Percentiles rank a stretch among this genome's conserved stretches.
Evolutionary conservation across 2,888 invertebrate species (phyloP).

Genomic region (Scaptomyza polygonia): DNA sequence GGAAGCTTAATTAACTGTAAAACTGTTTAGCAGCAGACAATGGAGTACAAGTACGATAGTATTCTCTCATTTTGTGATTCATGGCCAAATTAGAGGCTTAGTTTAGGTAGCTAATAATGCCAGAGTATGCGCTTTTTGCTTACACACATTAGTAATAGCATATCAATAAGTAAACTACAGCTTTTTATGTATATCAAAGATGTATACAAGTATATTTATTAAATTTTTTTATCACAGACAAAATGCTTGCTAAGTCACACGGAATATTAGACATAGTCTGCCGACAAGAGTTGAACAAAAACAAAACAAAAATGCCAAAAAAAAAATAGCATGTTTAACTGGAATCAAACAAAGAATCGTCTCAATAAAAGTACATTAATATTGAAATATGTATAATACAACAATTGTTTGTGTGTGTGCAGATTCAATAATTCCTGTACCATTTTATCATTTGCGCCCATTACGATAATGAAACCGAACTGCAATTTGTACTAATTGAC

Average conservation of each 20-base stretch:
- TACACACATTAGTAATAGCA: slow-evolving; percentile 28
- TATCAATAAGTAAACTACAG: slow-evolving; percentile 44
- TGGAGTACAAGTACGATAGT: slow-evolving; percentile 10
- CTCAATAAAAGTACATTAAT: slow-evolving; percentile 36
- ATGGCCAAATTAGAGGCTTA: slow-evolving; percentile 60
- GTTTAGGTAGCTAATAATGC: slow-evolving; percentile 35
- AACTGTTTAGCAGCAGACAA: slow-evolving; percentile 2
- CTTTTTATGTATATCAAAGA: slow-evolving; percentile 3
- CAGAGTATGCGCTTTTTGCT: slow-evolving; percentile 30
- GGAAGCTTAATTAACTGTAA: slow-evolving; percentile 46
- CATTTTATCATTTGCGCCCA: slow-evolving; percentile 41
- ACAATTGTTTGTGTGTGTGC: slow-evolving; percentile 27
- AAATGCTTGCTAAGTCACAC: slow-evolving; percentile 73
- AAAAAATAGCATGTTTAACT: slow-evolving; percentile 44
- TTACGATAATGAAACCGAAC: slow-evolving; percentile 11
- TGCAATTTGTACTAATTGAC: slow-evolving; percentile 36
- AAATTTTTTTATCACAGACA: slow-evolving; percentile 74
- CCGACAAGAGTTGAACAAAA: slow-evolving; percentile 47
- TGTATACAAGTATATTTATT: slow-evolving; percentile 56
- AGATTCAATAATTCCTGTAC: slow-evolving; percentile 77
- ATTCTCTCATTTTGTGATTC: slow-evolving; percentile 58
- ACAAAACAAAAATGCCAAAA: slow-evolving; percentile 65
- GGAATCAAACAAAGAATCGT: slow-evolving; percentile 31
- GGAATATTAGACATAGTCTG: slow-evolving; percentile 72
- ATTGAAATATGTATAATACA: slow-evolving; percentile 33